Evolutionary conservation across 2,888 invertebrate species (phyloP), one percentile per base, ranked within the genome.

Genomic region (Tyria jacobaeae): DNA sequence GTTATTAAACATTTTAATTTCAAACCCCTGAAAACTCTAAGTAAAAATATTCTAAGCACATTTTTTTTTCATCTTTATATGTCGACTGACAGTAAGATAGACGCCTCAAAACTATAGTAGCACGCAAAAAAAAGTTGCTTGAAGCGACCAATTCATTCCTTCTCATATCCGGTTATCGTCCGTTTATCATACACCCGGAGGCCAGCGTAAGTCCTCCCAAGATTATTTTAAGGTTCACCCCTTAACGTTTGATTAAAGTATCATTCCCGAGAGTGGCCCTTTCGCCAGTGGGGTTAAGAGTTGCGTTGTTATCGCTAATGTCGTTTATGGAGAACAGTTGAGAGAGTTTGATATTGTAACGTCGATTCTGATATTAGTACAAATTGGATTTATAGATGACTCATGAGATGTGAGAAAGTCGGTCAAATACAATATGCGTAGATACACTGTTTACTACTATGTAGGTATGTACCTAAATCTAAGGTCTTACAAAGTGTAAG

Each of bases 171-270:
- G 88, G 89, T 90, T 92, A 93, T 93, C 91, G 86, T 79, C 86
- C 85, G 87, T 91, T 92, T 90, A 92, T 93, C 92, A 91, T 91
- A 85, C 84, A 90, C 91, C 88, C 81, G 80, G 81, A 84, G 91
- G 86, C 85, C 73, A 74, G 79, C 85, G 84, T 88, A 83, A 88
- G 87, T 86, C 82, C 86, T 80, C 78, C 81, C 85, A 79, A 91
- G 90, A 91, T 91, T 91, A 91, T 91, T 91, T 90, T 89, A 91
- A 91, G 89, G 83, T 84, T 84, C 85, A 88, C 87, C 89, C 91
- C 89, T 89, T 87, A 89, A 88, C 85, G 83, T 91, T 85, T 91
- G 90, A 91, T 91, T 92, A 91, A 87, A 90, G 87, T 87, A 81
- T 81, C 81, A 79, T 84, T 85, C 79, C 73, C 78, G 71, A 73